A percentile compares a stretch with the other conserved stretches of the same genome.
phyloP scores from a whole-genome alignment of 2,888 invertebrate genomes.

The Anthrax anthrax region DNA sequence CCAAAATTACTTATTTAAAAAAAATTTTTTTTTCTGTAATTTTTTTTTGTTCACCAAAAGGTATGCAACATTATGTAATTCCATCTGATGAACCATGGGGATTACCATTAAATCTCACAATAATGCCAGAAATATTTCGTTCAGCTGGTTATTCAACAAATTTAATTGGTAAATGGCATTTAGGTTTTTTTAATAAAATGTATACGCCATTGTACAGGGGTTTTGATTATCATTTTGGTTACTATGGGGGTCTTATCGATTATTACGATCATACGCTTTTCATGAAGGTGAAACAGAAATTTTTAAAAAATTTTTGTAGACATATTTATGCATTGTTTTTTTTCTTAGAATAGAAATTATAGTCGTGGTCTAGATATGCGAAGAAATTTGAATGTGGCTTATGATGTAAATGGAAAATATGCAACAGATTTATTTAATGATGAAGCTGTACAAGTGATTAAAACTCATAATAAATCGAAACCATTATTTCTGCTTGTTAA shows the following conservation, averaged over 20 bases:
- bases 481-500: conserved; percentile 69
- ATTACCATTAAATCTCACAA: conserved; percentile 47
- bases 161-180: conserved; percentile 83
- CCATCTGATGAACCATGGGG: conserved; percentile 54
- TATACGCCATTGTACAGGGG: conserved; percentile 57
- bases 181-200: conserved; percentile 53
- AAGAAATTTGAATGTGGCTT: conserved; percentile 24
- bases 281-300: not conserved
- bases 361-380: conserved; percentile 38
- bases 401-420: conserved; percentile 35
- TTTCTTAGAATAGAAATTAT: conserved; percentile 18
- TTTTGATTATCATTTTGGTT: conserved; percentile 72
- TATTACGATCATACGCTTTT: conserved; percentile 50
- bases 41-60: conserved; percentile 25
- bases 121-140: conserved; percentile 52
- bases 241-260: conserved; percentile 67
- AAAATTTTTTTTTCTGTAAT: too few relatives aligned
- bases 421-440: conserved; percentile 55
- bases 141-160: conserved; percentile 67
- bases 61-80: conserved; percentile 58
- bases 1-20: not conserved
- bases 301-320: too few relatives aligned
- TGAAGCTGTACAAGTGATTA: conserved; percentile 48
- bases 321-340: too few relatives aligned
- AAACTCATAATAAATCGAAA: conserved; percentile 38